Percentiles rank a stretch among this genome's conserved stretches.
Evolutionary conservation across 2,113 vertebrate genomes (phyloP).

Genomic region (Thalassoma bifasciatum): DNA sequence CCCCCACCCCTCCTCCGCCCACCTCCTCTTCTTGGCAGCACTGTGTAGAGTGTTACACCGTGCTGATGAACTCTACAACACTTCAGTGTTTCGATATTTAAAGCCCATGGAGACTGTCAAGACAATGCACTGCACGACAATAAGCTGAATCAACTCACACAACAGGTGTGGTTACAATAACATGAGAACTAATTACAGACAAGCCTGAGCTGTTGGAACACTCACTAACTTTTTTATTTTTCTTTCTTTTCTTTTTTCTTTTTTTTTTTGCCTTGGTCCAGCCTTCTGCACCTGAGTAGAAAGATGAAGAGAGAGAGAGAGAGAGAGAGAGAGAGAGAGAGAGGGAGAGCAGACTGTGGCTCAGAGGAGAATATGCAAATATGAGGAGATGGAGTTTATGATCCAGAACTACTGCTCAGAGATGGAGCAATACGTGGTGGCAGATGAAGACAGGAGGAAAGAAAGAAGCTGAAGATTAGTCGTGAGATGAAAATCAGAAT

Average conservation of each 20-base stretch:
- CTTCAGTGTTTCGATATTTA: slow-evolving; percentile 74
- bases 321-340: too few species aligned
- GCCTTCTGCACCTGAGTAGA: slow-evolving; percentile 62
- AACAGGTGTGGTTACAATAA: slow-evolving; percentile 32
- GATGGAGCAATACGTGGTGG: slow-evolving; percentile 70
- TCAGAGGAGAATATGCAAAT: slow-evolving; percentile 73
- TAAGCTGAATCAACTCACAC: slow-evolving; percentile 51
- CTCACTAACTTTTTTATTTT: not conserved
- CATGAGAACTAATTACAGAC: slow-evolving; percentile 39
- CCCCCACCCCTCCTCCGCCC: slow-evolving; percentile 42
- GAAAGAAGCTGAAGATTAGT: slow-evolving; percentile 55
- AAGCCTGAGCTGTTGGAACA: slow-evolving; percentile 17
- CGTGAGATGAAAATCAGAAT: slow-evolving; percentile 69
- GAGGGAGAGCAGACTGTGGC: slow-evolving; percentile 17
- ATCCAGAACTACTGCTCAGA: slow-evolving; percentile 75
- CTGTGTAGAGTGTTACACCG: slow-evolving; percentile 51
- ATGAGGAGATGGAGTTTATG: slow-evolving; percentile 74
- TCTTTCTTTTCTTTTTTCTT: not conserved
- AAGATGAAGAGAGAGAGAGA: slow-evolving; percentile 41
- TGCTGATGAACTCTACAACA: slow-evolving; percentile 63
- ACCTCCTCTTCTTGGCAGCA: slow-evolving; percentile 54
- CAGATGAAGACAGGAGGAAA: slow-evolving; percentile 49
- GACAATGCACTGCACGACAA: slow-evolving; percentile 65
- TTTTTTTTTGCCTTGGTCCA: slow-evolving; percentile 16
- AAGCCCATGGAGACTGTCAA: slow-evolving; percentile 64